Base-by-base conservation (phyloP, 2,888 invertebrate species). In the Poecilus cupreus region DNA sequence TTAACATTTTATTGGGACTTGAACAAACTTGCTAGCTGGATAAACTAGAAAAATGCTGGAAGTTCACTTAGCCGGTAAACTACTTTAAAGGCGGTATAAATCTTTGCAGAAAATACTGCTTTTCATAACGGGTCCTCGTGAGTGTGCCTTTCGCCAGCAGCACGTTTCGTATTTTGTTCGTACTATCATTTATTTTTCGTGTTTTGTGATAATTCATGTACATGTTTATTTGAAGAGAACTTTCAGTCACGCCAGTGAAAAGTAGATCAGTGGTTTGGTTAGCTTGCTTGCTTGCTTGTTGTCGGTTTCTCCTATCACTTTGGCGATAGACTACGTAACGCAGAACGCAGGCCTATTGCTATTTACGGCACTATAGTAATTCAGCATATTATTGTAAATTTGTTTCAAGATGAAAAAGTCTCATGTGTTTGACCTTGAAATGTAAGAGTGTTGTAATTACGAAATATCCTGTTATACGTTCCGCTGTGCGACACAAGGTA, bases 1-100 rank as follows among this genome's bases (percentile, higher is more conserved):
- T 54, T 82, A 49, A 86, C 85, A 85, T 85, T 85, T 54, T 82
- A 79, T 82, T 43, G 39, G 60, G 60, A 64, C 79, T 49, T 46
- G 54, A 32, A 54, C 70, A 68, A 76, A 81, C 46, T 81, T 75
- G 70, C 79, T 22, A 70, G 20, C 16, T 43, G 37, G 37, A 39
- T 70, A 54, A 20, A 57, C 80, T 54, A 51, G 24, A 68, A 54
- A 39, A 54, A 79, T 70, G 16, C 13, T 72, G 22, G 11, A 72
- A 70, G 54, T 72, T 80, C 39, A 54, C 54, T 72, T 60, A 43
- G 37, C 22, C 76, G 37, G 37, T 16, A 68, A 77, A 74, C 70
- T 75, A 26, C 26, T 39, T 13, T 39, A 20, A 20, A 54, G 18
- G 39, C 54, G 24, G 24, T 32, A 39, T 8, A 54, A 76, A 57